Conservation (phyloP, 2,113 vertebrate species). For the Leiothrix lutea region DNA sequence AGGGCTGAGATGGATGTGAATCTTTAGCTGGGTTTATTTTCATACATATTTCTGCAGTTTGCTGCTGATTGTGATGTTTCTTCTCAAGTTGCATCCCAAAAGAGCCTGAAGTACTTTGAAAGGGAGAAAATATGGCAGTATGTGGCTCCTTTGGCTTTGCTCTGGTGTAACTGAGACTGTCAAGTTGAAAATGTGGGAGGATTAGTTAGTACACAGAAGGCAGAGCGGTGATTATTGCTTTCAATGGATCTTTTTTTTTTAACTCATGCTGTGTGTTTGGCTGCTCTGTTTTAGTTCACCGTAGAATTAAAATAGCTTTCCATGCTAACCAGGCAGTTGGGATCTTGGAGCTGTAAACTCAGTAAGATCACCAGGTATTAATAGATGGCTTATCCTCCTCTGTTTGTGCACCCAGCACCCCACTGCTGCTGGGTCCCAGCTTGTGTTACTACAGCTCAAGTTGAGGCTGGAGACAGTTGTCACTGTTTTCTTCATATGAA, state of each 20-base stretch:
- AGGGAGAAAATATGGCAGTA: not conserved
- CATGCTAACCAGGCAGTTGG: not conserved
- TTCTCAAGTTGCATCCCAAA: not conserved
- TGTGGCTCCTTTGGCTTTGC: not conserved
- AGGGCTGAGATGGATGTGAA: not conserved
- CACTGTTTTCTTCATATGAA: not conserved
- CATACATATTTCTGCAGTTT: not conserved
- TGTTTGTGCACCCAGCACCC: not conserved
- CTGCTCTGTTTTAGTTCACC: not conserved
- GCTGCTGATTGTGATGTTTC: not conserved
- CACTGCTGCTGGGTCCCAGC: not conserved
- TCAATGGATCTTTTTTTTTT: slow-evolving; percentile 28
- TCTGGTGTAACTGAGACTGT: not conserved
- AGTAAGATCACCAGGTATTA: not conserved
- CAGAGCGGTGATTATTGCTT: slow-evolving; percentile 32
- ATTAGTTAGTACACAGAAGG: slow-evolving; percentile 7
- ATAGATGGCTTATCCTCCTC: not conserved
- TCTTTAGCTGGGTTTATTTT: not conserved
- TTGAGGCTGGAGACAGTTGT: not conserved
- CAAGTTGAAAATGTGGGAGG: not conserved
- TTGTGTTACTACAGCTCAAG: not conserved
- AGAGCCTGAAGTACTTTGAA: not conserved
- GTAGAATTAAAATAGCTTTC: not conserved
- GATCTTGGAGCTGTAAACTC: not conserved
- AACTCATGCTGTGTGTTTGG: not conserved